Base-by-base conservation (phyloP, 2,888 invertebrate genomes). In the Drosophila cracens region DNA sequence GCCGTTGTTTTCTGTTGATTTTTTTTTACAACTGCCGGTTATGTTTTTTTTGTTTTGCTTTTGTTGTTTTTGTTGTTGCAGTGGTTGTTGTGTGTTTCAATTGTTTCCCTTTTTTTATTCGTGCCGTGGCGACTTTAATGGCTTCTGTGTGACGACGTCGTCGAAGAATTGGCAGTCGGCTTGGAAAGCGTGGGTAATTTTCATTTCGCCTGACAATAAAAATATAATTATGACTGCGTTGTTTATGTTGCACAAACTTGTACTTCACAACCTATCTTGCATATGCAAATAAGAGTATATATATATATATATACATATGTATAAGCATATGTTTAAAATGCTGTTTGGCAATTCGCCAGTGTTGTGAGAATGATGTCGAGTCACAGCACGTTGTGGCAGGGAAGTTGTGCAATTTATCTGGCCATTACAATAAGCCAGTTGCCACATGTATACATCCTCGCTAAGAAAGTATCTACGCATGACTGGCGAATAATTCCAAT, bases 101-200 rank as follows among this genome's bases (percentile, higher is more conserved):
- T 76, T 79, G 79, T 72, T 78, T 79, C 72, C 80, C 80, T 77
- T 64, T 68, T 59, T 58, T 61, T 36, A 64, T 79, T 76, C 72
- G 65, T 80, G 76, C 61, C 76, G 56, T 67, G 73, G 69, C 66
- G 70, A 67, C 81, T 81, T 83, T 76, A 83, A 81, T 81, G 81
- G 81, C 83, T 81, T 79, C 81, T 81, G 80, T 81, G 71, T 38
- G 74, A 64, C 76, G 63, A 67, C 57, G 74, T 43, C 71, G 63
- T 54, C 57, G 51, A 70, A 69, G 54, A 38, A 52, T 56, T 71
- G 70, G 80, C 51, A 70, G 49, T 64, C 54, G 27, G 63, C 77
- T 80, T 83, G 70, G 81, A 82, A 82, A 82, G 81, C 81, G 81
- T 82, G 81, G 81, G 81, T 82, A 83, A 81, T 82, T 77, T 80